These are phyloP conservation scores for Herminia tarsipennalis DNA, from an alignment of 2,888 invertebrate species.

Conservation along the genomic window DNA sequence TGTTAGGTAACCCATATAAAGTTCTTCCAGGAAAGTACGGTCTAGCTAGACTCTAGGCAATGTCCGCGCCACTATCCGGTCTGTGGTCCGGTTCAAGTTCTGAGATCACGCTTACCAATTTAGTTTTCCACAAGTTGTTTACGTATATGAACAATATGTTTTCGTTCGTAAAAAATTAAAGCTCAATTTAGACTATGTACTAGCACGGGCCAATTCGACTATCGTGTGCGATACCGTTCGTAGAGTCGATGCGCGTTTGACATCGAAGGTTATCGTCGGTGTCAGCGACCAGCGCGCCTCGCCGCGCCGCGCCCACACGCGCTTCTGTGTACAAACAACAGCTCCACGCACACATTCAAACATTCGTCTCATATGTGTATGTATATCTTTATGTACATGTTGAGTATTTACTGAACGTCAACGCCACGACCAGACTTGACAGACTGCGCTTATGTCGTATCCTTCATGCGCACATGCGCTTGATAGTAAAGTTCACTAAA, in stretches of 20 bases:
- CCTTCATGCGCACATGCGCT: slow-evolving; percentile 59
- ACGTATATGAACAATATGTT: not conserved
- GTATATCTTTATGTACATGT: slow-evolving; percentile 6
- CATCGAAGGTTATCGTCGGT: slow-evolving; percentile 83
- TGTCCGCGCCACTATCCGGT: too few species aligned
- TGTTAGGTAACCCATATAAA: too few species aligned
- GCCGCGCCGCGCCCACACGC: slow-evolving; percentile 77
- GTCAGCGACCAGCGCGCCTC: slow-evolving; percentile 81
- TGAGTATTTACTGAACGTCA: slow-evolving; percentile 14
- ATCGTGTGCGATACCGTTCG: slow-evolving; percentile 56
- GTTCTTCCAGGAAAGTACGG: too few species aligned
- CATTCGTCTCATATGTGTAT: slow-evolving; percentile 13
- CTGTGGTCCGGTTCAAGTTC: too few species aligned
- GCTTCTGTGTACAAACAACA: slow-evolving; percentile 75
- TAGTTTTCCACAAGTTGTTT: not conserved
- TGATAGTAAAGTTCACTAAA: slow-evolving; percentile 66
- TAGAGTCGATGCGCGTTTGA: slow-evolving; percentile 69
- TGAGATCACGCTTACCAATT: too few species aligned
- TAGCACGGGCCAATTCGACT: slow-evolving; percentile 33
- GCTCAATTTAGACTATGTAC: not conserved
- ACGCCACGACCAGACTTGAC: slow-evolving; percentile 34
- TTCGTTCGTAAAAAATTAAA: not conserved
- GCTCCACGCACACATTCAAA: slow-evolving; percentile 53
- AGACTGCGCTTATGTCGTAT: slow-evolving; percentile 49
- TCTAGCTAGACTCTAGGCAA: too few species aligned